These are phyloP conservation scores for Crossoptilon crossoptilon DNA, from an alignment of 2,797 vertebrate species.

Conservation along the genomic window DNA sequence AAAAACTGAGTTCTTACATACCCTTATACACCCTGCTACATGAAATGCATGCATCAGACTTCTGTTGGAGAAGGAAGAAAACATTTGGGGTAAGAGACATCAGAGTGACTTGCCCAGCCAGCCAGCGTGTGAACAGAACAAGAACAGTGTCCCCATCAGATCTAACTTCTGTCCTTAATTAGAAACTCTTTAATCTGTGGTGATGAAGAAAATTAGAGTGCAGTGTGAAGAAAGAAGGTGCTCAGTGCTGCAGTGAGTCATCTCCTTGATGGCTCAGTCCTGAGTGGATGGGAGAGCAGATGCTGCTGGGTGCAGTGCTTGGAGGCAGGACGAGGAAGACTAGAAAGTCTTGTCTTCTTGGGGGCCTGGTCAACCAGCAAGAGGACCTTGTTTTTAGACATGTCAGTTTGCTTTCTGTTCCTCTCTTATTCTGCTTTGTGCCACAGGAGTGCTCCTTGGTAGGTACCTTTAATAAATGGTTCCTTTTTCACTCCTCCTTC, in stretches of 20 bases:
- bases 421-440: neutral
- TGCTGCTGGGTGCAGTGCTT: neutral
- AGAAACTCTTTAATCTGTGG: neutral
- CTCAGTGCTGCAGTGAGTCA: slow-evolving; percentile 18
- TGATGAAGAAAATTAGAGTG: slow-evolving; percentile 43
- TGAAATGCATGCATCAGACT: neutral
- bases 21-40: neutral
- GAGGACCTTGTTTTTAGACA: neutral
- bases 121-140: neutral
- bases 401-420: neutral
- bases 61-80: neutral
- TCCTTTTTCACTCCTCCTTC: neutral
- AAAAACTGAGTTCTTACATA: neutral
- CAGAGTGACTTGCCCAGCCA: neutral
- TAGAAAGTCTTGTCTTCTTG: neutral
- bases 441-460: neutral
- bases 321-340: neutral
- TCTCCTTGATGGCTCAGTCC: neutral
- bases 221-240: neutral
- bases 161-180: neutral
- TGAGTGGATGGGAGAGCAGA: neutral
- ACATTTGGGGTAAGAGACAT: neutral
- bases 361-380: neutral
- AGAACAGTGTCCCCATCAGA: neutral
- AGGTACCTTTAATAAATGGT: neutral